A percentile compares a stretch with the other conserved stretches of the same genome.
phyloP scores from a whole-genome alignment of 37 sponge, comb jelly and placozoan species.

The Chondrilla cf. caribensis region DNA sequence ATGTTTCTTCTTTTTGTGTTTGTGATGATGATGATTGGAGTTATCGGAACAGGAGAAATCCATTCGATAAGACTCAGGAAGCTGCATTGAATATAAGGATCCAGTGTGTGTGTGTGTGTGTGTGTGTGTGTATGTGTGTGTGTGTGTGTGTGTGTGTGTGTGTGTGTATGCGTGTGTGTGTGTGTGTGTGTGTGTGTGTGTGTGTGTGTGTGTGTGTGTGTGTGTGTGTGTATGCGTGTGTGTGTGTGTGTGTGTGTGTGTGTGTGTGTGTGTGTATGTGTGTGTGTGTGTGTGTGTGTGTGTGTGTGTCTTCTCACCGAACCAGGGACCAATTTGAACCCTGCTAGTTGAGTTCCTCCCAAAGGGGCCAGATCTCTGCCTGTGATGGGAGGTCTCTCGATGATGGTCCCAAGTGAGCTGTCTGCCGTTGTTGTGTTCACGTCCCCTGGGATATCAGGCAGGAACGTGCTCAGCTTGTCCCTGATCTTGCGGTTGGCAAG shows the following conservation, averaged over 20 bases:
- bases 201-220: not conserved
- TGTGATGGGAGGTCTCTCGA: constrained; percentile 70
- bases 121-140: too few relatives aligned
- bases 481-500: constrained; percentile 66
- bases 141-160: too few relatives aligned
- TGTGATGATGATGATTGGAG: constrained; percentile 22
- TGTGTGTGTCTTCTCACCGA: not conserved
- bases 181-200: not conserved
- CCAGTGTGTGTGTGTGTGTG: too few relatives aligned
- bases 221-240: not conserved
- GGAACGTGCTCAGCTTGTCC: constrained; percentile 69
- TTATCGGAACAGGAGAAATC: constrained; percentile 28
- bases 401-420: constrained; percentile 53
- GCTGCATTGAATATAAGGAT: constrained; percentile 20
- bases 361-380: constrained; percentile 64
- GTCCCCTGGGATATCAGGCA: constrained; percentile 79
- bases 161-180: too few relatives aligned
- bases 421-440: constrained; percentile 43
- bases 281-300: too few relatives aligned
- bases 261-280: not conserved
- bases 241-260: not conserved
- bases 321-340: constrained; percentile 79
- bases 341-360: constrained; percentile 55
- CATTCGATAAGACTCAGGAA: constrained; percentile 68
- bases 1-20: constrained; percentile 63